Conservation (phyloP, 2,888 invertebrate species). For the Brassicogethes aeneus region DNA sequence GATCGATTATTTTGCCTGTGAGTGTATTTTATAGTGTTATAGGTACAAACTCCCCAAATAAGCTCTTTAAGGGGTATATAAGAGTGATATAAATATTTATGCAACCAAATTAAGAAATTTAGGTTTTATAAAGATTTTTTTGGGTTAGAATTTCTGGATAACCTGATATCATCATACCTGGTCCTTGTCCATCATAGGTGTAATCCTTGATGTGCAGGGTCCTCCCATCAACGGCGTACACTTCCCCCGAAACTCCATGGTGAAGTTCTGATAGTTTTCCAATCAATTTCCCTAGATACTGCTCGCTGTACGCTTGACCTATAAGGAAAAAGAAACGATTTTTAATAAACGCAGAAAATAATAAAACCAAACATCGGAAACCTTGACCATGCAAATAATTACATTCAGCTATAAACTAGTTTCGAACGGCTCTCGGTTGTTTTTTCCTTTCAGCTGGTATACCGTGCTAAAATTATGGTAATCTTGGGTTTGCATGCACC, state of each 20-base stretch:
- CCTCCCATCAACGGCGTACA: constrained; percentile 80
- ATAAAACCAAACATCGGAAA: constrained; percentile 1
- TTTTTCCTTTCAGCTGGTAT: too few species aligned
- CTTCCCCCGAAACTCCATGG: constrained; percentile 77
- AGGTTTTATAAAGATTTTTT: too few species aligned
- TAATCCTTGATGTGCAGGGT: constrained; percentile 82
- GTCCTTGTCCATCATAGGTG: constrained; percentile 85
- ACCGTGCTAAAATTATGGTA: too few species aligned
- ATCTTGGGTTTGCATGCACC: too few species aligned
- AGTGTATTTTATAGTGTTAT: too few species aligned
- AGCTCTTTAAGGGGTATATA: too few species aligned
- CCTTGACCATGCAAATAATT: not conserved
- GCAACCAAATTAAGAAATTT: too few species aligned
- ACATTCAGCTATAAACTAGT: not conserved
- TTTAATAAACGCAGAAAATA: not conserved
- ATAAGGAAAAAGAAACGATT: constrained; percentile 9
- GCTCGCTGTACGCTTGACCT: constrained; percentile 31
- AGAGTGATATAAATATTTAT: too few species aligned
- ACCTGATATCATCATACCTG: too few species aligned
- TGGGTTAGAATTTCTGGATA: too few species aligned
- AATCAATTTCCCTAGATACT: constrained; percentile 69
- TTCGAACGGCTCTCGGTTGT: not conserved
- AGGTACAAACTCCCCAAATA: too few species aligned
- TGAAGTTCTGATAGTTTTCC: constrained; percentile 71
- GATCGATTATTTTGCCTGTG: too few species aligned